phyloP scores from a whole-genome alignment of 2,888 invertebrate species.

The Pecten maximus region DNA sequence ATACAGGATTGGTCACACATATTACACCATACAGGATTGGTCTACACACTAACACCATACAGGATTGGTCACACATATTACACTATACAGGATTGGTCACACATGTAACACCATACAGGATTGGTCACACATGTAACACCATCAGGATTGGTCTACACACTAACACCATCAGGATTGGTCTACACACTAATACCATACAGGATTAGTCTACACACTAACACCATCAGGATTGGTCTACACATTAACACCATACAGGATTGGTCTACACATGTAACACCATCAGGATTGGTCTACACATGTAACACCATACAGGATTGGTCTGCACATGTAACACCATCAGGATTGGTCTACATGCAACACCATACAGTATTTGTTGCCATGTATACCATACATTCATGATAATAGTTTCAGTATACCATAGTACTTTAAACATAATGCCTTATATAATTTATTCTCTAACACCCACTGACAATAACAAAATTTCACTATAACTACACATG shows the following conservation, averaged over 20 bases:
- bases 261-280: background rate
- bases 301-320: background rate
- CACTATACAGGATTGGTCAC: background rate
- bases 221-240: background rate
- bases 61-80: background rate
- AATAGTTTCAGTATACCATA: too few relatives aligned
- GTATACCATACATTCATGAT: too few relatives aligned
- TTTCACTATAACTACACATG: background rate
- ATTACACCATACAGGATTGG: background rate
- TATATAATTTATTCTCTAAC: too few relatives aligned
- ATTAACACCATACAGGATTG: background rate
- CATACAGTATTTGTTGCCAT: background rate
- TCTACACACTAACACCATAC: background rate
- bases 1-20: background rate
- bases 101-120: background rate
- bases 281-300: background rate
- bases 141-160: background rate
- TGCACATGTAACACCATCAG: background rate
- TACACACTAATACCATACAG: background rate
- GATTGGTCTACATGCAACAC: background rate
- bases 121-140: background rate
- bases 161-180: background rate
- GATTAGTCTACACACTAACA: background rate
- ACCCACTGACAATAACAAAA: background rate
- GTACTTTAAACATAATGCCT: too few relatives aligned